A percentile compares a stretch with the other conserved stretches of the same genome.
phyloP scores from a whole-genome alignment of 2,113 vertebrate genomes.

The Pygoscelis antarcticus region DNA sequence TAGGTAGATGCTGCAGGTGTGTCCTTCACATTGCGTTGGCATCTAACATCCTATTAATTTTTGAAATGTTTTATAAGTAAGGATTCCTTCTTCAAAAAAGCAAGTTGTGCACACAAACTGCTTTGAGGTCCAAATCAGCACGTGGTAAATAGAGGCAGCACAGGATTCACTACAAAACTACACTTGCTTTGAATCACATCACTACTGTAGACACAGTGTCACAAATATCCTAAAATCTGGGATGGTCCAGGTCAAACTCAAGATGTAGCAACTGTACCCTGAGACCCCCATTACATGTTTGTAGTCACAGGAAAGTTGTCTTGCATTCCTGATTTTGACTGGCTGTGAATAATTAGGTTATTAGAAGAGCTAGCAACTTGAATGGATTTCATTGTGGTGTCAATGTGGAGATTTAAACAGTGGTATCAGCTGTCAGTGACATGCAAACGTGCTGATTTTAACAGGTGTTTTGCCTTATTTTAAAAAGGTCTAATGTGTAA shows the following conservation, averaged over 20 bases:
- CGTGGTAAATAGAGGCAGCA: fast-evolving
- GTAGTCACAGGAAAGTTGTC: not conserved
- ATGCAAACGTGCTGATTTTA: not conserved
- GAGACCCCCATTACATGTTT: not conserved
- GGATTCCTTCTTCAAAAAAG: not conserved
- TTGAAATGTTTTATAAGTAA: not conserved
- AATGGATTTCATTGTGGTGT: not conserved
- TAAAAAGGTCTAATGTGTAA: not conserved
- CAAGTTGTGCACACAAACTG: not conserved
- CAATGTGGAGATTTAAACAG: not conserved
- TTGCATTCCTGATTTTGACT: not conserved
- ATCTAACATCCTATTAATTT: not conserved
- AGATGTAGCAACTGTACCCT: too few species aligned
- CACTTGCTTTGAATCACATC: not conserved
- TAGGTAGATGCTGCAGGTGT: not conserved
- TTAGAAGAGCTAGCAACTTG: not conserved
- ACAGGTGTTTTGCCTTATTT: not conserved
- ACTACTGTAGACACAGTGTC: not conserved
- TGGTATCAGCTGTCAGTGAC: not conserved
- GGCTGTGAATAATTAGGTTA: not conserved
- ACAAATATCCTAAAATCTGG: not conserved
- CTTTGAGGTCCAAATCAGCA: not conserved
- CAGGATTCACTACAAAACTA: not conserved
- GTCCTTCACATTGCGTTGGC: not conserved
- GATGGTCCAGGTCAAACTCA: not conserved